Evolutionary conservation across 1,140 invertebrate genomes (phyloP).

Genomic region (Papilio machaon): DNA sequence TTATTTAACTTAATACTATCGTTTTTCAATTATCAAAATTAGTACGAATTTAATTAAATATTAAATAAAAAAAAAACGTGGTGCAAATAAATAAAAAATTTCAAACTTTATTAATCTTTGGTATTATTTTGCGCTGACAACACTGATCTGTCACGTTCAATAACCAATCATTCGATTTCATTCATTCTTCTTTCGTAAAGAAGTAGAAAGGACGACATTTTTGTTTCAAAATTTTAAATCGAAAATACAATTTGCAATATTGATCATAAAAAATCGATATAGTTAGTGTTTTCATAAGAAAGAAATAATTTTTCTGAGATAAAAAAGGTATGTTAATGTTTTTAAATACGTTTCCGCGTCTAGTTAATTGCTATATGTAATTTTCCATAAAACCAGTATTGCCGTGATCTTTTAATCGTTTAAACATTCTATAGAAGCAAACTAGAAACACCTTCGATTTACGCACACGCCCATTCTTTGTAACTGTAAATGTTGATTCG

Average conservation of each 20-base stretch:
- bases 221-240: constrained; percentile 32
- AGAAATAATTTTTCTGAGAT: not conserved
- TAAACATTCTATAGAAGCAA: constrained; percentile 42
- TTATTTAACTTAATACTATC: not conserved
- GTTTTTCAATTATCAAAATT: not conserved
- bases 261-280: not conserved
- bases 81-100: not conserved
- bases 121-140: constrained; percentile 16
- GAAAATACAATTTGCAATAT: constrained; percentile 26
- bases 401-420: constrained; percentile 2
- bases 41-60: not conserved
- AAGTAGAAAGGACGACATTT: constrained; percentile 35
- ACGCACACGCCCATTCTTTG: constrained; percentile 43
- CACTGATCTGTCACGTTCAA: constrained; percentile 20
- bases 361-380: constrained; percentile 14
- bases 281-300: constrained; percentile 2
- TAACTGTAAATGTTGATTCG: constrained; percentile 66
- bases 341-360: no score
- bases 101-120: constrained; percentile 12
- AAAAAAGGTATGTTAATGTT: constrained; percentile 5
- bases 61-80: no score
- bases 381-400: constrained; percentile 34
- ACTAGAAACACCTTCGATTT: constrained; percentile 60
- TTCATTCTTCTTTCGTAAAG: constrained; percentile 19
- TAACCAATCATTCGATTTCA: constrained; percentile 4